Percentiles rank a stretch among this genome's conserved stretches.
Evolutionary conservation across 2,113 vertebrate species (phyloP).

Genomic region (Bufo gargarizans): DNA sequence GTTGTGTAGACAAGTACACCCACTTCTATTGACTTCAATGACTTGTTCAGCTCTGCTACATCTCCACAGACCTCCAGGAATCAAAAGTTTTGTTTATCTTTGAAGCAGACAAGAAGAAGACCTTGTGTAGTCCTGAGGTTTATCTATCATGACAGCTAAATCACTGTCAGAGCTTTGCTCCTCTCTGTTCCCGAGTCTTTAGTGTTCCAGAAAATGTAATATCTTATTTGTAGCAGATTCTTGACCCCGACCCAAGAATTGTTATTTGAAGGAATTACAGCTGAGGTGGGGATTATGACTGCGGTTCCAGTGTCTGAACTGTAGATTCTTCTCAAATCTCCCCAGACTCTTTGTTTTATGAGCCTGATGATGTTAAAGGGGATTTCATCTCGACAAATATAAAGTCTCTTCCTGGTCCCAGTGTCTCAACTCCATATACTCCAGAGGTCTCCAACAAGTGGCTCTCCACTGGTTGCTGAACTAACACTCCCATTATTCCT

Average conservation of each 20-base stretch:
- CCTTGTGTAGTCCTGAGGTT: not conserved
- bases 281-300: slow-evolving; percentile 20
- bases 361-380: not conserved
- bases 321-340: not conserved
- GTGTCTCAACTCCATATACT: too few species aligned
- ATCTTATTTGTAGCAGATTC: slow-evolving; percentile 11
- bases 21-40: too few species aligned
- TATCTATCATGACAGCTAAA: slow-evolving; percentile 5
- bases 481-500: too few species aligned
- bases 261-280: slow-evolving; percentile 13
- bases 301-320: not conserved
- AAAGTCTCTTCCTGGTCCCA: too few species aligned
- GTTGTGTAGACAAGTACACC: too few species aligned
- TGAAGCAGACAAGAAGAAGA: not conserved
- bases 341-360: not conserved
- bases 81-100: not conserved
- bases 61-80: not conserved
- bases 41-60: not conserved
- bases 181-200: slow-evolving; percentile 18
- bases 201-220: not conserved
- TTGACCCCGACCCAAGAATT: not conserved
- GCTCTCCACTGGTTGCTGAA: too few species aligned
- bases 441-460: too few species aligned
- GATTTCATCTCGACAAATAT: not conserved
- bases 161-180: not conserved